Evolutionary conservation across 2,113 vertebrate species (phyloP).

Genomic region (Leucoraja erinaceus): DNA sequence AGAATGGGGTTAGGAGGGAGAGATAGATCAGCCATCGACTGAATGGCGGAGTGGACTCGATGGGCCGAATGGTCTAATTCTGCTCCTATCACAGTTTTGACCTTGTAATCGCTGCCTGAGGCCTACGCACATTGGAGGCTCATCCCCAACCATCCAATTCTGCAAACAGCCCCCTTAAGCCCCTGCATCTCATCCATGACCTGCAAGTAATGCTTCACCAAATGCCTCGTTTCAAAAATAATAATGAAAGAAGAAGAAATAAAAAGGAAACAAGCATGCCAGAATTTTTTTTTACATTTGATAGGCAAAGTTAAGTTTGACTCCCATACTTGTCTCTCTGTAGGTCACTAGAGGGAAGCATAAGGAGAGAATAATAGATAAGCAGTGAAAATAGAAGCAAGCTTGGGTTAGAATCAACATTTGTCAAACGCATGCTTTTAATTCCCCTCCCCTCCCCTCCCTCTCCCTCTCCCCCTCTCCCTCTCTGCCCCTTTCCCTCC

Average conservation of each 20-base stretch:
- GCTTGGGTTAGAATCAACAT: slow-evolving; percentile 64
- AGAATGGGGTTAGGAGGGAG: no score
- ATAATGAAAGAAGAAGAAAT: not conserved
- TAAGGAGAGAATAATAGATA: slow-evolving; percentile 81
- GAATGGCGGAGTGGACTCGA: no score
- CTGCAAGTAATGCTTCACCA: slow-evolving; percentile 78
- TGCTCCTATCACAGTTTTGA: no score
- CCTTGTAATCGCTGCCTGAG: no score
- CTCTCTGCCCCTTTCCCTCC: no score
- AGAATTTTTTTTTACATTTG: slow-evolving; percentile 84
- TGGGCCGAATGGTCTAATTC: no score
- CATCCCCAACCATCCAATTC: not conserved
- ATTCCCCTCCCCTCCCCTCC: no score
- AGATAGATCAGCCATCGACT: no score
- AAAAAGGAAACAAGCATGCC: not conserved
- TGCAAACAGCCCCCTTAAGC: slow-evolving; percentile 91
- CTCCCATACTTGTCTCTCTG: slow-evolving; percentile 99
- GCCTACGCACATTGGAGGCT: no score
- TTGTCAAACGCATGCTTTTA: not conserved
- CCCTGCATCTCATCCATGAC: slow-evolving; percentile 92
- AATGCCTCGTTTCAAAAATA: slow-evolving; percentile 23
- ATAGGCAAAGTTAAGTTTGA: slow-evolving; percentile 99
- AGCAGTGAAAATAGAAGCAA: slow-evolving; percentile 74
- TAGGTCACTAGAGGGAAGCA: slow-evolving; percentile 99
- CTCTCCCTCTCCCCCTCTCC: no score